Conservation (phyloP, 2,888 invertebrate species). For the Nephrotoma guestfalica region DNA sequence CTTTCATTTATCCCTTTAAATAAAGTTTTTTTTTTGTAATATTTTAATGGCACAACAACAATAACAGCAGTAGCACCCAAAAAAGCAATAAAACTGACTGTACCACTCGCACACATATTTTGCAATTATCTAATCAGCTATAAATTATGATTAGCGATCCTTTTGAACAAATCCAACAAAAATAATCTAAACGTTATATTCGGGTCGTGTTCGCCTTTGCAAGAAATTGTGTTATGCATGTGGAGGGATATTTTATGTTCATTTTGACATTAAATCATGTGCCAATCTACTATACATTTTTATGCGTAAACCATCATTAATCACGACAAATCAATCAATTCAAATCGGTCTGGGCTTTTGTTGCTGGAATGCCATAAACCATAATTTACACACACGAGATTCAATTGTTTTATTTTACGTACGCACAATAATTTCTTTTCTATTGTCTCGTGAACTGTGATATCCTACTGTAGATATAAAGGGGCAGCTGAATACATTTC, state of each 20-base stretch:
- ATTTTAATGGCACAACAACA: neutral
- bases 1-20: neutral
- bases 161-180: neutral
- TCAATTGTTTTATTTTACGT: neutral
- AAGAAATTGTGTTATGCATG: neutral
- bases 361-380: neutral
- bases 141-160: neutral
- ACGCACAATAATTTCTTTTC: neutral
- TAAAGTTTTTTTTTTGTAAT: neutral
- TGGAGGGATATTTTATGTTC: neutral
- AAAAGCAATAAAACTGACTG: neutral
- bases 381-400: neutral
- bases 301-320: neutral
- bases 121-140: conserved; percentile 4
- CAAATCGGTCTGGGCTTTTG: neutral
- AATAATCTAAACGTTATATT: too few species aligned
- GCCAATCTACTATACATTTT: neutral
- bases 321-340: neutral
- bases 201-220: too few species aligned
- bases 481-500: neutral
- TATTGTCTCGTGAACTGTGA: neutral
- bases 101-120: neutral
- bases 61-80: neutral
- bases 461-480: neutral
- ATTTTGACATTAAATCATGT: neutral